Evolutionary conservation across 2,888 invertebrate species (phyloP).

Genomic region (Hirtodrosophila histrioides): DNA sequence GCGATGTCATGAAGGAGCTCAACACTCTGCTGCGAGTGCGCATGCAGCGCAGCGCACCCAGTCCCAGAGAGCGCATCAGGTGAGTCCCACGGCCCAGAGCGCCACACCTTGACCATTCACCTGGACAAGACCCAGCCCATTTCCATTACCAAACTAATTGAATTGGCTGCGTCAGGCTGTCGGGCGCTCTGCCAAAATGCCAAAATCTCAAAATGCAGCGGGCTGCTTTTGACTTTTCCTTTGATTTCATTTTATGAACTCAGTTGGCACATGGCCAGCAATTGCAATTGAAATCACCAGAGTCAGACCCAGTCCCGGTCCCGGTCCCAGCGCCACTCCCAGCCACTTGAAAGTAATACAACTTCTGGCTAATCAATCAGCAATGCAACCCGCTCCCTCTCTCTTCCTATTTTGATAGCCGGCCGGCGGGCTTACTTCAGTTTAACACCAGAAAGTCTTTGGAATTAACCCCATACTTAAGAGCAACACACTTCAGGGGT

Average conservation of each 20-base stretch:
- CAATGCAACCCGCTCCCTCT: conserved; percentile 7
- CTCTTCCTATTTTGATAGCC: background rate
- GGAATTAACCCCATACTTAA: background rate
- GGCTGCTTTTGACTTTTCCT: conserved; percentile 42
- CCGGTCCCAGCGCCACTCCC: conserved; percentile 32
- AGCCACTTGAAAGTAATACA: conserved; percentile 54
- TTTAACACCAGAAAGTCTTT: conserved; percentile 56
- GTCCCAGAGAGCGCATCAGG: conserved; percentile 76
- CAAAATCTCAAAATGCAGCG: conserved; percentile 35
- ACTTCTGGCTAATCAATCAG: conserved; percentile 65
- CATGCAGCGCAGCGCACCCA: conserved; percentile 60
- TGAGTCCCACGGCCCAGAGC: conserved; percentile 54
- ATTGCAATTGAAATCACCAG: conserved; percentile 9
- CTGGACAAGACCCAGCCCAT: conserved; percentile 10
- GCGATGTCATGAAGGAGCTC: conserved; percentile 86
- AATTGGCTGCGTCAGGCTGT: conserved; percentile 45
- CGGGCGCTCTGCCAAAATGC: conserved; percentile 49
- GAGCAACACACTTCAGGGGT: background rate
- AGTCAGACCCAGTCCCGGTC: conserved; percentile 1
- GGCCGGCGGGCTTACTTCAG: conserved; percentile 36
- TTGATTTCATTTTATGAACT: conserved; percentile 61
- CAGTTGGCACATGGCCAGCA: conserved; percentile 61
- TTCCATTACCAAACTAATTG: conserved; percentile 57
- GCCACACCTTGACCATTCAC: conserved; percentile 13
- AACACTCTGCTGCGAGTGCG: conserved; percentile 85